phyloP scores from a whole-genome alignment of 2,113 vertebrate genomes.

The Rhinoptilus africanus region DNA sequence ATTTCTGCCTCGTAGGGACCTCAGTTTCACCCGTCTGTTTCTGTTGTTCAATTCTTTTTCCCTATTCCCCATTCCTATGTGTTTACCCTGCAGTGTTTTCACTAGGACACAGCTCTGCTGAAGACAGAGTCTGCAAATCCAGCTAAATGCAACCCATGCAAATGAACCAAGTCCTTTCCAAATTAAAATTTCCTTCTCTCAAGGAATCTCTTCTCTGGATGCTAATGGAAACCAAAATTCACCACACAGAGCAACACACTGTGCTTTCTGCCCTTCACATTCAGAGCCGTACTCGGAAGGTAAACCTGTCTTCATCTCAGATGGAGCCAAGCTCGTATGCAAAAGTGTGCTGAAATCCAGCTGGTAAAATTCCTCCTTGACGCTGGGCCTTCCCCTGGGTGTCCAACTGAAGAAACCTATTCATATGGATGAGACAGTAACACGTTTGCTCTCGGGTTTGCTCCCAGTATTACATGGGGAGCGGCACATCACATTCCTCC shows the following conservation, averaged over 20 bases:
- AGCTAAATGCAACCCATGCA: neutral
- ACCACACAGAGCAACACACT: neutral
- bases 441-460: neutral
- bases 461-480: fast-evolving
- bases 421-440: neutral
- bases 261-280: neutral
- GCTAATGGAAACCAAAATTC: neutral
- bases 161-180: neutral
- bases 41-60: neutral
- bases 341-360: neutral
- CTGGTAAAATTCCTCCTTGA: neutral
- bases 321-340: neutral
- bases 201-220: neutral
- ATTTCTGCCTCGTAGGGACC: neutral
- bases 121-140: neutral
- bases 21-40: fast-evolving
- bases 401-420: neutral
- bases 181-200: neutral
- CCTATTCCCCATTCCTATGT: neutral
- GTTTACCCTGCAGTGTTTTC: neutral
- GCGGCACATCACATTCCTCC: fast-evolving
- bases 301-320: neutral
- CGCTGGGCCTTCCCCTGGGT: neutral
- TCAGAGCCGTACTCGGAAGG: neutral
- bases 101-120: neutral